phyloP scores from a whole-genome alignment of 1,140 invertebrate genomes.

The Cydia splendana region DNA sequence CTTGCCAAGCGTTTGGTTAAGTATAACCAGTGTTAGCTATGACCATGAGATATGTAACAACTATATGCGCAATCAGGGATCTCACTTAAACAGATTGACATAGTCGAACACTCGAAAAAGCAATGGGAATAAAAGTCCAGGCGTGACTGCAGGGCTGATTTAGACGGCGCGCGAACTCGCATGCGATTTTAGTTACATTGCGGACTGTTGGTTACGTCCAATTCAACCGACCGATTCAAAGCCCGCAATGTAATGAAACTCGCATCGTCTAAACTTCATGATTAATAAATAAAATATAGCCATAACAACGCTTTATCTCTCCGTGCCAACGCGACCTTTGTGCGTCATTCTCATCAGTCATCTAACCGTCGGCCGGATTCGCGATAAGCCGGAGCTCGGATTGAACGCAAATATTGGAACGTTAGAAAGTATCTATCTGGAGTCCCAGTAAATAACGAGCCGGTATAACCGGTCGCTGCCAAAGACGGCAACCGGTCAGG shows the following conservation, averaged over 20 bases:
- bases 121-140: background rate
- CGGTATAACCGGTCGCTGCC: constrained; percentile 70
- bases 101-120: background rate
- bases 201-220: too few relatives aligned
- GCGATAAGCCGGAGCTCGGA: constrained; percentile 20
- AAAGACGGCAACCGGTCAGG: constrained; percentile 74
- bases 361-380: constrained; percentile 9
- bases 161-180: too few relatives aligned
- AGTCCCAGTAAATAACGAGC: constrained; percentile 59
- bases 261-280: too few relatives aligned
- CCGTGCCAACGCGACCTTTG: background rate
- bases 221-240: too few relatives aligned
- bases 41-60: background rate
- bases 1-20: constrained; percentile 21
- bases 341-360: background rate
- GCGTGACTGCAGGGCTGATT: too few relatives aligned
- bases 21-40: background rate
- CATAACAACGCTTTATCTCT: constrained; percentile 12
- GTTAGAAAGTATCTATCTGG: constrained; percentile 48
- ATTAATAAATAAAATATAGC: constrained; percentile 9
- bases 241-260: too few relatives aligned
- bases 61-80: background rate
- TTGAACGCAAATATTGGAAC: constrained; percentile 44
- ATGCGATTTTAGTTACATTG: too few relatives aligned
- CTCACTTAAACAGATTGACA: background rate